Evolutionary conservation across 2,797 vertebrate genomes (phyloP).

Genomic region (Sebastes umbrosus): DNA sequence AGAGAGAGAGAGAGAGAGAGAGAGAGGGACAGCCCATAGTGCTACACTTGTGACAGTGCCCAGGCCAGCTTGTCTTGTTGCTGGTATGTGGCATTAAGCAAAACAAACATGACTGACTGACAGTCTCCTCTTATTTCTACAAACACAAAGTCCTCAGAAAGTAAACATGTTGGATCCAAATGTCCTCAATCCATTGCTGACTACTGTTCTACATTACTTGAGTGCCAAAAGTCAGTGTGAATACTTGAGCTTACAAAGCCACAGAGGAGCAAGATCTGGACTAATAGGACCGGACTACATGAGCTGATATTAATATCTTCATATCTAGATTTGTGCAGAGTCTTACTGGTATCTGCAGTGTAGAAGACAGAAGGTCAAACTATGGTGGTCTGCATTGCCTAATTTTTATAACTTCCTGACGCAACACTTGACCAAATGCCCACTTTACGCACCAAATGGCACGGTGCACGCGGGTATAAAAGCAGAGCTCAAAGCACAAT

Average conservation of each 20-base stretch:
- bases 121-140: slow-evolving; percentile 39
- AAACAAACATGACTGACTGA: slow-evolving; percentile 59
- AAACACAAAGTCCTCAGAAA: slow-evolving; percentile 36
- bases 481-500: not conserved
- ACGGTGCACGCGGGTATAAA: not conserved
- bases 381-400: not conserved
- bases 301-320: not conserved
- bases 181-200: not conserved
- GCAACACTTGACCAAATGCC: not conserved
- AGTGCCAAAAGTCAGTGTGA: not conserved
- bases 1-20: not conserved
- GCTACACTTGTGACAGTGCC: slow-evolving; percentile 11
- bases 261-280: not conserved
- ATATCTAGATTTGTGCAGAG: not conserved
- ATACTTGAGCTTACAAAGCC: not conserved
- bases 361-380: not conserved
- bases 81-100: slow-evolving; percentile 62
- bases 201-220: not conserved
- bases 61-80: slow-evolving; percentile 53
- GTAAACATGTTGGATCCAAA: slow-evolving; percentile 30
- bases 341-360: not conserved
- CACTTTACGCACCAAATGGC: not conserved
- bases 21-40: not conserved
- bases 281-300: not conserved
- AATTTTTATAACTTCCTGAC: not conserved